A percentile compares a stretch with the other conserved stretches of the same genome.
These are phyloP conservation scores for Tadarida brasiliensis DNA, from an alignment of 2,797 vertebrate genomes.

Conservation along the genomic window DNA sequence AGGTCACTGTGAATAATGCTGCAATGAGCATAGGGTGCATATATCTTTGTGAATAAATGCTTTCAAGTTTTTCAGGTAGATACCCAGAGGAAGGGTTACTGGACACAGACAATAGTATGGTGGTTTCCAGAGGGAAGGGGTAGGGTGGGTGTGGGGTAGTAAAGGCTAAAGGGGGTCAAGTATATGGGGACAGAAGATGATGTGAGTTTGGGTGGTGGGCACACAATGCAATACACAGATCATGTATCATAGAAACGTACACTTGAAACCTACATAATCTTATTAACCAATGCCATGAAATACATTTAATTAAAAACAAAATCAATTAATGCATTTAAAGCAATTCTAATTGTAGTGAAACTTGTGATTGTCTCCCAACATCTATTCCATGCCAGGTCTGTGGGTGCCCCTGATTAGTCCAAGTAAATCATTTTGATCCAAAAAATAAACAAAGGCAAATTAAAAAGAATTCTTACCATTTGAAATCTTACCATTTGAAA, in stretches of 20 bases:
- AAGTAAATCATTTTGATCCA: not conserved
- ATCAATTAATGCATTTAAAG: not conserved
- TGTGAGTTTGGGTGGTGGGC: not conserved
- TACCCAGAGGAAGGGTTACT: not conserved
- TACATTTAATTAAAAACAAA: not conserved
- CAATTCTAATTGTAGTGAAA: not conserved
- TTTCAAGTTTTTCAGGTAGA: not conserved
- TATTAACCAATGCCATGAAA: not conserved
- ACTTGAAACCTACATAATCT: not conserved
- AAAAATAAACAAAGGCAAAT: not conserved
- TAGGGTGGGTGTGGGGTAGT: not conserved
- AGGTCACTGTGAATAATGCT: not conserved
- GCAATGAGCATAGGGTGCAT: not conserved
- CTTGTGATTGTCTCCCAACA: not conserved
- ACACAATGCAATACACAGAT: not conserved
- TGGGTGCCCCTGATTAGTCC: not conserved
- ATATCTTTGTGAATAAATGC: not conserved
- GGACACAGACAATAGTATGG: not conserved
- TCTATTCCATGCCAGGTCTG: not conserved
- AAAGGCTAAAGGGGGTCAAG: not conserved
- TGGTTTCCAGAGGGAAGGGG: not conserved
- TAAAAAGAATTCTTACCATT: not conserved
- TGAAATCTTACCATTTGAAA: too few relatives aligned
- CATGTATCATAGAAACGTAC: not conserved
- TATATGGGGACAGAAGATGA: not conserved